Evolutionary conservation across 1,140 invertebrate species (phyloP).

Genomic region (Eriosoma lanigerum): DNA sequence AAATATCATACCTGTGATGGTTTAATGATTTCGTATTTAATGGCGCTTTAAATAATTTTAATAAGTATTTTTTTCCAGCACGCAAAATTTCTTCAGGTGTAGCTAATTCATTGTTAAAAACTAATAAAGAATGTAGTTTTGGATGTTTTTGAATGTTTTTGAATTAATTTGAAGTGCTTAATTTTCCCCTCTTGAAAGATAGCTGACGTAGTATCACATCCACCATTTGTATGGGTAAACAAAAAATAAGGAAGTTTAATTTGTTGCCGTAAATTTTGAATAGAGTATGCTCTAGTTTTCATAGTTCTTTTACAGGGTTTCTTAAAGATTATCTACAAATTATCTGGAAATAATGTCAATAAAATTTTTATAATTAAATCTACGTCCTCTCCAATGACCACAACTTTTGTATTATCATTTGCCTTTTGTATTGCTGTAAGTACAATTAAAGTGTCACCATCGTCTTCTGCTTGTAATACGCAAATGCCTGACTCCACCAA

Average conservation of each 20-base stretch:
- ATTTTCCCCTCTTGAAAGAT: slow-evolving; percentile 53
- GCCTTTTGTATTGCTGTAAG: background rate
- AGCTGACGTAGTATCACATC: slow-evolving; percentile 53
- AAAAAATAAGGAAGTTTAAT: slow-evolving; percentile 44
- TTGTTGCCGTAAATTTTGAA: background rate
- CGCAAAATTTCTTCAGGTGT: slow-evolving; percentile 13
- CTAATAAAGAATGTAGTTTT: slow-evolving; percentile 28
- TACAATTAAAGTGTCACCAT: too few relatives aligned
- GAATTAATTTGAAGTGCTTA: background rate
- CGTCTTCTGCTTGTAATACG: too few relatives aligned
- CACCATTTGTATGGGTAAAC: slow-evolving; percentile 53
- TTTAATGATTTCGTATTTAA: background rate
- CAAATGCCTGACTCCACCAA: too few relatives aligned
- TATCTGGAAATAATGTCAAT: background rate
- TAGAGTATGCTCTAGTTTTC: background rate
- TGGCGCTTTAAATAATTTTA: slow-evolving; percentile 17
- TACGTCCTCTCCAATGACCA: slow-evolving; percentile 5
- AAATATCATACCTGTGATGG: background rate
- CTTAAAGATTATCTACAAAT: background rate
- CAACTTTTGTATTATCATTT: background rate
- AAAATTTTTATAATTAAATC: slow-evolving; percentile 17
- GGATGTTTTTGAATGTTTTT: slow-evolving; percentile 12
- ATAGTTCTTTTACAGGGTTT: background rate
- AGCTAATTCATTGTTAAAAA: slow-evolving; percentile 27
- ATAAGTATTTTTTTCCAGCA: background rate